Base-by-base conservation (phyloP, 2,797 vertebrate species). In the Mareca strepera region DNA sequence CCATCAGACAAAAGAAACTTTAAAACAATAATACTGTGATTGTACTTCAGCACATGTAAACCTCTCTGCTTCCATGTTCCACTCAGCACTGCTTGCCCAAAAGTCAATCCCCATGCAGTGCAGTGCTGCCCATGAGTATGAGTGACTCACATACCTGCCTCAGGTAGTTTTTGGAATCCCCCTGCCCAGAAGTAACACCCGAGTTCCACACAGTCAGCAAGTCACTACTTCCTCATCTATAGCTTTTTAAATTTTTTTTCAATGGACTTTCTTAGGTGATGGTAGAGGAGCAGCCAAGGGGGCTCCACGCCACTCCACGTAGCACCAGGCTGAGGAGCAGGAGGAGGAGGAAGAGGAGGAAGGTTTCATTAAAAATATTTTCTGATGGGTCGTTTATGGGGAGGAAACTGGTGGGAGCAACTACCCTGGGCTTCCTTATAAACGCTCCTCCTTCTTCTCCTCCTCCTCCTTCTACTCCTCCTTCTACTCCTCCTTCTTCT, bases 361-460 rank as follows among this genome's bases (percentile, higher is more conserved):
- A 14, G 48, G 23, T 25, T 50, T 25, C 8, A 14, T 26, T 93
- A 63, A 85, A 95, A 96, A 90, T 69, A 85, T 64, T 82, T 89
- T 62, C 23, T 81, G 94, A 88, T 91, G 85, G 83, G 48, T 94
- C 91, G 74, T 90, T 88, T 81, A 80, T 37, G 1, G 3, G 50
- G 75, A 63, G 7, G 59, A 48, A 48, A 48, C 3, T 52, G 86
- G 68, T 72, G 74, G 78, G 35, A 69, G 39, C 41, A 74, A 12
- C 77, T 44, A 10, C 44, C 28, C 72, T 53, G 43, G 48, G 73
- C 82, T 55, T 68, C 76, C 60, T 74, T 43, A n/a, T 77, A 76
- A 92, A 43, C 2, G 6, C 56, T 28, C 41, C 26, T 53, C 21
- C 67, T 75, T 17, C 37, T 50, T 7, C 6, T 39, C 28, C 59